These are phyloP conservation scores for Uria lomvia DNA, from an alignment of 2,113 vertebrate genomes.

Conservation along the genomic window DNA sequence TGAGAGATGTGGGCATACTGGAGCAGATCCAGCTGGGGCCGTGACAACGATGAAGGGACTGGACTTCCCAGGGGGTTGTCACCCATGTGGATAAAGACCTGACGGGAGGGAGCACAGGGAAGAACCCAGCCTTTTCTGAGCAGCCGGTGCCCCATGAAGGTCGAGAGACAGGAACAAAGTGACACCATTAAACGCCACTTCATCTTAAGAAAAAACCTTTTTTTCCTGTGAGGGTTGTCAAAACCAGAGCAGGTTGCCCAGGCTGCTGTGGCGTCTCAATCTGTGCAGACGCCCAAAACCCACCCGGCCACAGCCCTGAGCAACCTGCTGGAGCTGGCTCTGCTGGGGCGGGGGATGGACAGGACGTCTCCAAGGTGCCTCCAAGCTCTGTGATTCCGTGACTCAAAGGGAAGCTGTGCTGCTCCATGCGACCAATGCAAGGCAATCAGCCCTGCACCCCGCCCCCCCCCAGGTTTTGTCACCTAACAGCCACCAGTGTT, in stretches of 20 bases:
- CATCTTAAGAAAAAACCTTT: background rate
- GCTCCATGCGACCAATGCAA: fast-evolving
- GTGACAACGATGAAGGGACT: background rate
- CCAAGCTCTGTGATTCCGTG: fast-evolving
- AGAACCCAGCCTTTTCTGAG: background rate
- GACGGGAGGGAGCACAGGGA: background rate
- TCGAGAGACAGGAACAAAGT: background rate
- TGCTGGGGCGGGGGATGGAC: background rate
- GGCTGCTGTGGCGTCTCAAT: background rate
- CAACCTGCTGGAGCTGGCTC: background rate
- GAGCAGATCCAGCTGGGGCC: background rate
- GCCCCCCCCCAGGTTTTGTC: background rate
- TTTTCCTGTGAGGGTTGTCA: background rate
- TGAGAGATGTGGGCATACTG: fast-evolving
- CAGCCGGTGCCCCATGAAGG: background rate
- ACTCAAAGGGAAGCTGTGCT: background rate
- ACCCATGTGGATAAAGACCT: background rate
- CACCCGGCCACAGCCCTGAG: background rate
- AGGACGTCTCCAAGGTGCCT: background rate
- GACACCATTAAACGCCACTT: background rate
- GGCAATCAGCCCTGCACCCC: too few relatives aligned
- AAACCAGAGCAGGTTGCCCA: background rate
- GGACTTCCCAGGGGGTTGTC: background rate
- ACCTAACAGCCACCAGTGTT: background rate
- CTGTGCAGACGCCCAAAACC: background rate